phyloP scores from a whole-genome alignment of 2,113 vertebrate species.

The Chroicocephalus ridibundus region DNA sequence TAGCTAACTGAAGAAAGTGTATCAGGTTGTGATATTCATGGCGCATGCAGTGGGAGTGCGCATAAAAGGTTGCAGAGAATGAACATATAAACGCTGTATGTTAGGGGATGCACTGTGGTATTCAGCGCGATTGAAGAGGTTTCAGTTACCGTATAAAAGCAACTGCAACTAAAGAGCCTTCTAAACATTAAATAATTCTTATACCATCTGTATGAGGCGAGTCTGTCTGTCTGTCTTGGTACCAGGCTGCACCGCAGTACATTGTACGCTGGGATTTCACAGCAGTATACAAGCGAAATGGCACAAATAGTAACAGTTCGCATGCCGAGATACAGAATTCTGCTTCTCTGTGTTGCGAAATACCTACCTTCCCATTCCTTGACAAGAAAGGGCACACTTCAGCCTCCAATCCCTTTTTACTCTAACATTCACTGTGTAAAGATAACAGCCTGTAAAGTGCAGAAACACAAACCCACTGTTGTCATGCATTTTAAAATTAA shows the following conservation, averaged over 20 bases:
- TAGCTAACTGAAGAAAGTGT: not conserved
- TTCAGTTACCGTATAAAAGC: not conserved
- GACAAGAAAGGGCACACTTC: not conserved
- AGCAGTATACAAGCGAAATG: not conserved
- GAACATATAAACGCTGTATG: not conserved
- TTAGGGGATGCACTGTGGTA: not conserved
- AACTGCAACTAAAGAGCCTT: not conserved
- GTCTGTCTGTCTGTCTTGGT: not conserved
- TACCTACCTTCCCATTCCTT: not conserved
- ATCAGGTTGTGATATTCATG: not conserved
- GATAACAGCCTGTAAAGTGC: not conserved
- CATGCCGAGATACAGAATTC: not conserved
- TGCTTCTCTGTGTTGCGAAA: not conserved
- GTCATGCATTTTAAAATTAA: not conserved
- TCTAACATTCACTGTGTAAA: not conserved
- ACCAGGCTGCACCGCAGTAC: not conserved
- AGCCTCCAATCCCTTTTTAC: not conserved
- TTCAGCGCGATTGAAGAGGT: not conserved
- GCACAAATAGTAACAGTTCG: not conserved
- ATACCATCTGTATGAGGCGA: not conserved
- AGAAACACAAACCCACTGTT: not conserved
- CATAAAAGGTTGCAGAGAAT: not conserved
- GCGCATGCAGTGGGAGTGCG: not conserved
- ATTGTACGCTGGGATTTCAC: accelerated
- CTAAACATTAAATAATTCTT: not conserved